These are phyloP conservation scores for Lysandra coridon DNA, from an alignment of 2,888 invertebrate genomes.

Conservation along the genomic window DNA sequence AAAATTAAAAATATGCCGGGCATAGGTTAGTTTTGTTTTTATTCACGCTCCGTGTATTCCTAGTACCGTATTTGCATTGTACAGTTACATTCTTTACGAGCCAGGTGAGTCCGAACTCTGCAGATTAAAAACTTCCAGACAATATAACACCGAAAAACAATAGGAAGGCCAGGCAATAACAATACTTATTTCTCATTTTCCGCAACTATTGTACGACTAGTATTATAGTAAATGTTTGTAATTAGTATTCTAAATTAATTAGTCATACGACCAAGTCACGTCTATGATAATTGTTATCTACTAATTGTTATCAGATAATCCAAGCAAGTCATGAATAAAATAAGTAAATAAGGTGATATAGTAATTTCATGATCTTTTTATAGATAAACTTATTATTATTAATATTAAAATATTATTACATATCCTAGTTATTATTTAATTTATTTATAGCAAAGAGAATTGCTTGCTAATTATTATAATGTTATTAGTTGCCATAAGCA, in stretches of 20 bases:
- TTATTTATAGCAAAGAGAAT: too few relatives aligned
- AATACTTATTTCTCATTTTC: not conserved
- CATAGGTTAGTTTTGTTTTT: not conserved
- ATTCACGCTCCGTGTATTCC: not conserved
- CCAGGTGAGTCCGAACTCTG: conserved; percentile 8
- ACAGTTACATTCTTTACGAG: conserved; percentile 14
- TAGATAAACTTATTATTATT: not conserved
- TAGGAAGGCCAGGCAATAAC: not conserved
- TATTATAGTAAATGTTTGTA: not conserved
- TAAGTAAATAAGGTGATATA: not conserved
- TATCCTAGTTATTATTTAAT: not conserved
- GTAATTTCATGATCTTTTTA: not conserved
- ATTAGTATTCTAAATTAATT: conserved; percentile 17
- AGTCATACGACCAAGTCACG: conserved; percentile 21
- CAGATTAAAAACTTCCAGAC: conserved; percentile 17
- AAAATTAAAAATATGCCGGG: not conserved
- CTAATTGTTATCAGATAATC: not conserved
- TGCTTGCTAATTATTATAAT: not conserved
- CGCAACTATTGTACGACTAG: conserved; percentile 11
- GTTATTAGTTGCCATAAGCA: not conserved
- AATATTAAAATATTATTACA: not conserved
- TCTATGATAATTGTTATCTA: not conserved
- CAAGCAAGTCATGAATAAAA: not conserved
- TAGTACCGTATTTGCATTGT: conserved; percentile 5
- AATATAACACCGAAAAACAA: conserved; percentile 15